phyloP scores from a whole-genome alignment of 2,888 invertebrate species.

The Synergus umbraculus region DNA sequence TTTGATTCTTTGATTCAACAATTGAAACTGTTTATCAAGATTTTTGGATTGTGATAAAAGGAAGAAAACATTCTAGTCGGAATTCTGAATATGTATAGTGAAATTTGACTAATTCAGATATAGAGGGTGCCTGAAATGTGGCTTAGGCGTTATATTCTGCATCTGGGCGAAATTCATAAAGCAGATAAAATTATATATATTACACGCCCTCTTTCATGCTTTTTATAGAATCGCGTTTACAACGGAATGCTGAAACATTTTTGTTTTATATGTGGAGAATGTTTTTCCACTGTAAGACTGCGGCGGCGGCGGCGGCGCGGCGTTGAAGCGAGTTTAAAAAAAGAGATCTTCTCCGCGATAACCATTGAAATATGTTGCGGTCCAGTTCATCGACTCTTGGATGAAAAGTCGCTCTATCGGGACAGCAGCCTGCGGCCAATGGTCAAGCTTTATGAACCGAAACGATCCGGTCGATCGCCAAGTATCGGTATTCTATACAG shows the following conservation, averaged over 20 bases:
- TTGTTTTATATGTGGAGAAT: not conserved
- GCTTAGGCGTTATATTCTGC: not conserved
- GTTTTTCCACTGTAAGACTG: conserved; percentile 28
- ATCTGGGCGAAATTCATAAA: not conserved
- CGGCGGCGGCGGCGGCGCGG: not conserved
- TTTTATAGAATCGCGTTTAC: not conserved
- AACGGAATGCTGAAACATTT: conserved; percentile 4
- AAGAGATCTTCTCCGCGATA: conserved; percentile 51
- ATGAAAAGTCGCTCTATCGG: conserved; percentile 46
- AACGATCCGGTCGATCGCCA: conserved; percentile 46
- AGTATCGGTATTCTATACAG: conserved; percentile 39
- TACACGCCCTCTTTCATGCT: not conserved
- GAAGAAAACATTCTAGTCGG: no score
- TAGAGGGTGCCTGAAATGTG: no score
- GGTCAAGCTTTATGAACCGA: conserved; percentile 45
- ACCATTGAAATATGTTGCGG: conserved; percentile 52
- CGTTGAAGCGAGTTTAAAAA: conserved; percentile 31
- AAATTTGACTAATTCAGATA: no score
- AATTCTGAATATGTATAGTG: no score
- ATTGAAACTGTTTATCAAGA: not conserved
- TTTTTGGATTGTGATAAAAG: not conserved
- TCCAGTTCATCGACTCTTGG: conserved; percentile 50
- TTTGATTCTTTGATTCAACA: conserved; percentile 6
- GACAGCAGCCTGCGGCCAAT: conserved; percentile 41
- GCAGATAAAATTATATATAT: conserved; percentile 9